Base-by-base conservation (phyloP, 1,140 invertebrate genomes). In the Polypedilum vanderplanki region DNA sequence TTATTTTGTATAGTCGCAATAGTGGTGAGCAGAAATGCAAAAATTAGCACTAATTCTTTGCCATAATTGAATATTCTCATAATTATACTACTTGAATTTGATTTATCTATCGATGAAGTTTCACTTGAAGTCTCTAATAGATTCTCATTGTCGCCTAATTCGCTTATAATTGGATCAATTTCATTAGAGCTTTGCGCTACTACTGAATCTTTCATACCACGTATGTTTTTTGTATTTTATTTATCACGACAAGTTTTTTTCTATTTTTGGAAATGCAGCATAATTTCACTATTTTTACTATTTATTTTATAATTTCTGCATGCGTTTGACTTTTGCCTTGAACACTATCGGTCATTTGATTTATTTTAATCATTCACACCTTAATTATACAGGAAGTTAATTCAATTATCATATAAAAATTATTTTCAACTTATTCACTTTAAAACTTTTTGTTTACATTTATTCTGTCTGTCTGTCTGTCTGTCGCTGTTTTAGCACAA, bases 1-100 rank as follows among this genome's bases (percentile, higher is more conserved):
- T 90, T 92, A 78, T 87, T 88, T 76, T 88, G 87, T 24, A 89
- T 83, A 76, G 86, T 88, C 75, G 82, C 86, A 79, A 87, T 87
- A 41, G 85, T 85, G 18, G 86, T 84, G 7, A 86, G 80, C 40
- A 85, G 81, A 73, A 88, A 78, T 74, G 84, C 83, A 77, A 87
- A 82, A 76, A 86, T 18, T 12, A 41, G 67, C 12, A 74, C 75
- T 40, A 77, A 74, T 17, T 83, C 24, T 77, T 83, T 80, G 75
- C 81, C 80, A 74, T 78, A 77, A 33, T 10, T 33, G 4, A 57
- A 57, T 15, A 57, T 57, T 57, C 15, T 57, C 46, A 57, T 57
- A 57, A 57, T 57, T 57, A n/a, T 12, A 57, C 46, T 57, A 57
- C n/a, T 57, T 57, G 46, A 12, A 57, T 57, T 57, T 57, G n/a